Base-by-base conservation (phyloP, 2,888 invertebrate genomes). In the Quadriops clusia region DNA sequence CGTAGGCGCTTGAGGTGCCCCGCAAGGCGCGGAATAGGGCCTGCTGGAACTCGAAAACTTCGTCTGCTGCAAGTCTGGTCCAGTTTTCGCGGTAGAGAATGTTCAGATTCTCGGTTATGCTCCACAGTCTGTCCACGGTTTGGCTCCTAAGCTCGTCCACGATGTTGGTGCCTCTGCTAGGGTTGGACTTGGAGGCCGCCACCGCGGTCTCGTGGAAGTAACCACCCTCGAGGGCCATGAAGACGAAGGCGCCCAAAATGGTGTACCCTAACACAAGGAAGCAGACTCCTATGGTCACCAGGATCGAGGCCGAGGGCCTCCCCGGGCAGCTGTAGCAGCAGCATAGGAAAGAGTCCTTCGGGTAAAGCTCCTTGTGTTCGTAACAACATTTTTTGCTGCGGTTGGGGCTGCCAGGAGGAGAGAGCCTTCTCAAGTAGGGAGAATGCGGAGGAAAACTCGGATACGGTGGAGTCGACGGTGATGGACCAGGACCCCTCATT, bases 51-150 rank as follows among this genome's bases (percentile, higher is more conserved):
- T 80, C 75, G 57, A 82, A 70, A 44, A 94, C 82, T 59, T 86
- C 84, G 42, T 79, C 74, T n/a, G 86, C 83, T 1, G 89, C 89
- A 39, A 85, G 58, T 41, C 77, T 70, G 9, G 89, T 90, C 90
- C 91, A 93, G 59, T 91, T 91, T 49, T 85, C 83, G 50, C 84
- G 80, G 56, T 89, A 86, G 33, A 93, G 65, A 45, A 91, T 85
- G 56, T 91, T 91, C 32, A 89, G 65, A 52, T 84, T 80, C 56
- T 83, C 81, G 0, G 90, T 86, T 42, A 86, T 82, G 36, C 80
- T 78, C 86, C 86, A 86, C 35, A 86, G 65, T 8, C 77, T 70
- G 58, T 84, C 83, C 2, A 86, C 85, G 3, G 85, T 83, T 42
- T 70, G 70, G 2, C 74, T 68, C 30, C 83, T 65, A 37, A 83